Conservation (phyloP, 2,113 vertebrate genomes). For the Leptobrachium leishanense region DNA sequence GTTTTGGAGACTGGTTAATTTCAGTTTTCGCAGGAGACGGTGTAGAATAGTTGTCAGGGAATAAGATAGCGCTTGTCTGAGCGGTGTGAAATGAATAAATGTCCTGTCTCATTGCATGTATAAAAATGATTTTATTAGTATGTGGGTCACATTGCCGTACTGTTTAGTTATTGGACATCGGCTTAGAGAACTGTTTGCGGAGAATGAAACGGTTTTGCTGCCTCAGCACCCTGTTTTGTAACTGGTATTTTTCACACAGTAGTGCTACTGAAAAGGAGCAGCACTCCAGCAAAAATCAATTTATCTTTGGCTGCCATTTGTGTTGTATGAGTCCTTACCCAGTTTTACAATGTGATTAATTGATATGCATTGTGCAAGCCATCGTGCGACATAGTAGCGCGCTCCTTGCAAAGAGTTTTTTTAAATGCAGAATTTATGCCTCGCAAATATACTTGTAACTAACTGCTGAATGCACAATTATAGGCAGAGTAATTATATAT, state of each 20-base stretch:
- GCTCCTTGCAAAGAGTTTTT: background rate
- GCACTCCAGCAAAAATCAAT: constrained; percentile 85
- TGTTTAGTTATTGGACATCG: constrained; percentile 91
- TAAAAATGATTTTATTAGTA: constrained; percentile 88
- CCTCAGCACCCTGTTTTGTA: constrained; percentile 88
- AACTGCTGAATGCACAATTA: constrained; percentile 48
- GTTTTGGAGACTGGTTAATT: background rate
- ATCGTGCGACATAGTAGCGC: constrained; percentile 63
- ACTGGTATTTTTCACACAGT: constrained; percentile 98
- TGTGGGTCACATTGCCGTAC: constrained; percentile 95
- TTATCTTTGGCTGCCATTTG: constrained; percentile 76
- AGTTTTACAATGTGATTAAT: constrained; percentile 77
- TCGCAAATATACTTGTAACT: constrained; percentile 41
- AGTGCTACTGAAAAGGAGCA: constrained; percentile 92
- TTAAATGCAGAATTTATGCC: constrained; percentile 35
- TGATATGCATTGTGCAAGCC: constrained; percentile 73
- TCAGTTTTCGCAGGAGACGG: background rate
- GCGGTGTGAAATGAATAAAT: constrained; percentile 74
- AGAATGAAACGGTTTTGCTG: constrained; percentile 98
- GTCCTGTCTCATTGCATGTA: constrained; percentile 67
- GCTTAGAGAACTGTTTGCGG: constrained; percentile 97
- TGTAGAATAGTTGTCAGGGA: constrained; percentile 10
- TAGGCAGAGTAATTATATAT: constrained; percentile 46
- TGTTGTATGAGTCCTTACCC: constrained; percentile 71
- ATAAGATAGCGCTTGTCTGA: constrained; percentile 72